phyloP scores from a whole-genome alignment of 2,113 vertebrate genomes.

The Oncorhynchus masou region DNA sequence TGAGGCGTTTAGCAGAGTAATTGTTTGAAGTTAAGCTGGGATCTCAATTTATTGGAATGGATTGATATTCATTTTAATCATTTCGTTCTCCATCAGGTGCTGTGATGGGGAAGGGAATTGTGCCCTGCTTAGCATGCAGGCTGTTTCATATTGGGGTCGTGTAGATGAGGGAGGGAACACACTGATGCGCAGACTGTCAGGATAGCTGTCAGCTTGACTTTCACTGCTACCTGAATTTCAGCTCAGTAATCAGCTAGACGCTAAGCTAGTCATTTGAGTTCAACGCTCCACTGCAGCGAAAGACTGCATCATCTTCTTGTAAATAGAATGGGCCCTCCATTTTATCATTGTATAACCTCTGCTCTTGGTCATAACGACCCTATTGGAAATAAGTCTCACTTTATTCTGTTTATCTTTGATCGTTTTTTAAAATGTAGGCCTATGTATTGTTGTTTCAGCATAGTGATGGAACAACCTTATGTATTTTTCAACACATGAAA shows the following conservation, averaged over 20 bases:
- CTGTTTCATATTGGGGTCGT: background rate
- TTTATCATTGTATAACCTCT: background rate
- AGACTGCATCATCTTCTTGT: background rate
- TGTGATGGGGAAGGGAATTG: background rate
- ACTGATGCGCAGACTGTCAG: background rate
- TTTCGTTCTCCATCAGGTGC: background rate
- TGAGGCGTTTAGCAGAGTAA: slow-evolving; percentile 3
- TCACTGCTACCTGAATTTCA: background rate
- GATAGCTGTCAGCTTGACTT: slow-evolving; percentile 4
- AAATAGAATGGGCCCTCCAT: background rate
- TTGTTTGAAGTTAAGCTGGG: slow-evolving; percentile 4
- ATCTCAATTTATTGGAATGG: background rate
- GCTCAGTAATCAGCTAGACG: background rate
- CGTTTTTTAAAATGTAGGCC: too few relatives aligned
- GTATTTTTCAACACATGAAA: too few relatives aligned
- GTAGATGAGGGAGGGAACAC: background rate
- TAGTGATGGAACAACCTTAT: too few relatives aligned
- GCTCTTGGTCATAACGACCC: too few relatives aligned
- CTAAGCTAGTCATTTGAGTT: background rate
- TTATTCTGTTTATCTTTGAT: too few relatives aligned
- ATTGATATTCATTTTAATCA: slow-evolving; percentile 5
- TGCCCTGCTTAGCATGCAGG: background rate
- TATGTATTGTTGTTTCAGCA: too few relatives aligned
- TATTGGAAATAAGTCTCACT: too few relatives aligned
- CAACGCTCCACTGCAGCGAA: background rate